Percentiles rank a stretch among this genome's conserved stretches.
These are phyloP conservation scores for Chloroceryle amazona DNA, from an alignment of 2,797 vertebrate species.

Conservation along the genomic window DNA sequence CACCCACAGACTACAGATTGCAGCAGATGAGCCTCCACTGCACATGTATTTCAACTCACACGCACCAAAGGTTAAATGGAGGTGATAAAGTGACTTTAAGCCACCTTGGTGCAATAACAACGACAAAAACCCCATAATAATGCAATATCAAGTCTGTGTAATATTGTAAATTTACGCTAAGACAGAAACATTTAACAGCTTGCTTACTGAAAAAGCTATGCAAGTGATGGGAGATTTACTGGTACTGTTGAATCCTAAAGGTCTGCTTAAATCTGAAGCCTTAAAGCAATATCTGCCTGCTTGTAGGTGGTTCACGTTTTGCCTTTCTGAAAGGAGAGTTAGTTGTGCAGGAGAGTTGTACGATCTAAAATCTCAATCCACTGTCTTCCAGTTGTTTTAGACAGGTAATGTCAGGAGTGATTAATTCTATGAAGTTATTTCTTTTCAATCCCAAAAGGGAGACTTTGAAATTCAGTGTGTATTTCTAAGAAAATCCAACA, in stretches of 20 bases:
- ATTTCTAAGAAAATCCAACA: conserved; percentile 16
- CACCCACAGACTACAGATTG: not conserved
- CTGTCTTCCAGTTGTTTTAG: not conserved
- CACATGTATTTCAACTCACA: not conserved
- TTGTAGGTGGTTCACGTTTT: not conserved
- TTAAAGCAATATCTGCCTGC: not conserved
- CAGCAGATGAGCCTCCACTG: not conserved
- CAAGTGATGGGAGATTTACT: conserved; percentile 7
- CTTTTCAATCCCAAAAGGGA: not conserved
- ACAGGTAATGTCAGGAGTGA: not conserved
- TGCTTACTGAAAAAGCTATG: conserved; percentile 2
- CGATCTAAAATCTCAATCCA: not conserved
- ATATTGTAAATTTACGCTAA: not conserved
- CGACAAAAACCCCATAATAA: not conserved
- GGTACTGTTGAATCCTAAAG: not conserved
- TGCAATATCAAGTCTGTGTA: not conserved
- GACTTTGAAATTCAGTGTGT: not conserved
- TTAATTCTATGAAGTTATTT: not conserved
- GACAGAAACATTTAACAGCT: conserved; percentile 1
- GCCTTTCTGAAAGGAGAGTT: not conserved
- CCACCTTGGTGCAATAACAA: not conserved
- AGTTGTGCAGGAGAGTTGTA: conserved; percentile 1
- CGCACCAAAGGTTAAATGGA: not conserved
- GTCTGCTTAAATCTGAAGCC: not conserved
- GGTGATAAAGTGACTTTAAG: conserved; percentile 1